Conservation (phyloP, 2,797 vertebrate species). For the Taenioides sp. region DNA sequence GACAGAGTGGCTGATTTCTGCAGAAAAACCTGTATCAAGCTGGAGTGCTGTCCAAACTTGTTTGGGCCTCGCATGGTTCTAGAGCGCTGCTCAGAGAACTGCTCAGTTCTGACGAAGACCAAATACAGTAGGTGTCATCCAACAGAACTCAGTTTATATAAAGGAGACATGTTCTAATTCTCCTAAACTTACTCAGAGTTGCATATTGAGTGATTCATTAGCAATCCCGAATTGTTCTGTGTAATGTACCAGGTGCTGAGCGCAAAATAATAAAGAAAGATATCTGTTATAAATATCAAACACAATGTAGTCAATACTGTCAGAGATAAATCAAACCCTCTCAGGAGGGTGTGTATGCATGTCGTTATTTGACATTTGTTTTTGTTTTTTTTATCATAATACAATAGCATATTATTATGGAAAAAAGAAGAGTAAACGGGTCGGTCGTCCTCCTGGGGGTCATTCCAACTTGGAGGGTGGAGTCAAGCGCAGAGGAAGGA, state of each 20-base stretch:
- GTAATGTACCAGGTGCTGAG: no score
- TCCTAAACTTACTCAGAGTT: no score
- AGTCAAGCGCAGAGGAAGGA: slow-evolving; percentile 90
- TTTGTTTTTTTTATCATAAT: slow-evolving; percentile 3
- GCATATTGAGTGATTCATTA: no score
- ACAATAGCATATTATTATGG: slow-evolving; percentile 93
- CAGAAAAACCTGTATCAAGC: slow-evolving; percentile 93
- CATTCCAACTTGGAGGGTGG: slow-evolving; percentile 92
- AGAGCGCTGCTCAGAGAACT: slow-evolving; percentile 96
- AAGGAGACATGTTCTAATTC: background rate
- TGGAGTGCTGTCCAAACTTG: slow-evolving; percentile 97
- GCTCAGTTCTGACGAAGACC: slow-evolving; percentile 98
- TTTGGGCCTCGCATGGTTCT: slow-evolving; percentile 96
- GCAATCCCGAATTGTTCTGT: no score
- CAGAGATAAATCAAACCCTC: no score
- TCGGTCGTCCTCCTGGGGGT: slow-evolving; percentile 90
- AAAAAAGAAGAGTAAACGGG: slow-evolving; percentile 92
- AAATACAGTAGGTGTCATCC: slow-evolving; percentile 89
- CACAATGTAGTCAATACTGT: no score
- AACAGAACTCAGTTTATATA: background rate
- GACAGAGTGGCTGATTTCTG: slow-evolving; percentile 96
- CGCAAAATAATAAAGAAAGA: no score
- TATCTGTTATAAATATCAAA: no score
- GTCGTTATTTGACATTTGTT: slow-evolving; percentile 8
- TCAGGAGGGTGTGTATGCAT: no score